Evolutionary conservation across 2,113 vertebrate genomes (phyloP).

Genomic region (Macaca fascicularis): DNA sequence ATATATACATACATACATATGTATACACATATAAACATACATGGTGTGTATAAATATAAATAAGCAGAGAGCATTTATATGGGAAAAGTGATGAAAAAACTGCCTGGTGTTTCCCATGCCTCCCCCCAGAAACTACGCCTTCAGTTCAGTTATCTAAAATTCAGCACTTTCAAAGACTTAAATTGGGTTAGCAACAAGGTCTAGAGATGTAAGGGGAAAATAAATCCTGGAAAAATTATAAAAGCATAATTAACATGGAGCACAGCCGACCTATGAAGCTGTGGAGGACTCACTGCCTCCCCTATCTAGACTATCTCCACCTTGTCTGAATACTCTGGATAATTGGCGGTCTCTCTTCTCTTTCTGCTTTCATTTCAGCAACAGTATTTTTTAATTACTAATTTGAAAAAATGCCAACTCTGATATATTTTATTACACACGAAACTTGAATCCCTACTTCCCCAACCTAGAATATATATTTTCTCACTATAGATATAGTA

Average conservation of each 20-base stretch:
- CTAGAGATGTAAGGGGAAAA: background rate
- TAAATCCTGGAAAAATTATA: background rate
- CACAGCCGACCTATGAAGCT: background rate
- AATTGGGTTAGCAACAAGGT: background rate
- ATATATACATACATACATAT: background rate
- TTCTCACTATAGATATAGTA: background rate
- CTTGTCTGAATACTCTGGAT: background rate
- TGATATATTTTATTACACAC: background rate
- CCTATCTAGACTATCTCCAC: background rate
- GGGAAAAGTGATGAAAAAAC: background rate
- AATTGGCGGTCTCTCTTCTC: background rate
- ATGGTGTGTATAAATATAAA: background rate
- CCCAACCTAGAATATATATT: background rate
- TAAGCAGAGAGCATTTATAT: background rate
- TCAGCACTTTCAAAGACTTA: constrained; percentile 17
- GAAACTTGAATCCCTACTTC: background rate
- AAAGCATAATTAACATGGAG: background rate
- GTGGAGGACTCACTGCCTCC: background rate
- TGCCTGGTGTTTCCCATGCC: background rate
- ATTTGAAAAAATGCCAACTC: constrained; percentile 1
- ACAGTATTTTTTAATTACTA: background rate
- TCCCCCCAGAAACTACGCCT: background rate
- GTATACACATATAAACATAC: no score
- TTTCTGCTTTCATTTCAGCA: background rate
- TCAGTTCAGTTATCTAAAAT: background rate